Evolutionary conservation across 2,888 invertebrate genomes (phyloP), one percentile per base, ranked within the genome.

Genomic region (Habroteleia sp.): DNA sequence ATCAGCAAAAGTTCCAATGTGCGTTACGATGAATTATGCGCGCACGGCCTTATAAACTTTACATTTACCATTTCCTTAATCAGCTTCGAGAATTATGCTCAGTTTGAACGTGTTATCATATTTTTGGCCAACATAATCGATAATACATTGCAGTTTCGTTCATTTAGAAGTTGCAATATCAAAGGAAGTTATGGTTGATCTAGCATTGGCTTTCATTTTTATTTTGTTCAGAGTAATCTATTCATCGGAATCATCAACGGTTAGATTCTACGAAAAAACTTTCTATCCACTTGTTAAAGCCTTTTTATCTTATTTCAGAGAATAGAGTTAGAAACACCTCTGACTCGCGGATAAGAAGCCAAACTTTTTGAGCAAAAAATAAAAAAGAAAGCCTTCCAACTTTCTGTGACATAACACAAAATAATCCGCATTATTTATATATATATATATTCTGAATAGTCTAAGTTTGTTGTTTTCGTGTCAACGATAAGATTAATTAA

Each of bases 361-460:
- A 63, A 66, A 50, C 31, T 74, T 73, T 73, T 39, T 11, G n/a
- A 25, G 35, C 7, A 23, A 25, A 42, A 66, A 62, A n/a, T n/a
- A 35, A 60, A 74, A 72, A 72, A 44, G 58, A 13, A 27, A 63
- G 50, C 58, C 58, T 54, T 42, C 10, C 31, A 65, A 58, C 25
- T 58, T 37, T 42, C 13, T 23, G 56, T 27, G 16, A 35, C 13
- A 14, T 41, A 44, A 56, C 50, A 48, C 33, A 63, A 72, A 65
- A 72, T 63, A 72, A 50, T 63, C 27, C 46, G 8, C 46, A 29
- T 54, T 66, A n/a, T n/a, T n/a, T n/a, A n/a, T 60, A 66, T 66
- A 27, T 48, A 62, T 54, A 66, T 54, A 66, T 54, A 35, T 41
- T 54, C 23, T 39, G 11, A 23, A 16, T 23, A 31, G 23, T 37